phyloP scores from a whole-genome alignment of 2,888 invertebrate species.

The Thalpophila matura region DNA sequence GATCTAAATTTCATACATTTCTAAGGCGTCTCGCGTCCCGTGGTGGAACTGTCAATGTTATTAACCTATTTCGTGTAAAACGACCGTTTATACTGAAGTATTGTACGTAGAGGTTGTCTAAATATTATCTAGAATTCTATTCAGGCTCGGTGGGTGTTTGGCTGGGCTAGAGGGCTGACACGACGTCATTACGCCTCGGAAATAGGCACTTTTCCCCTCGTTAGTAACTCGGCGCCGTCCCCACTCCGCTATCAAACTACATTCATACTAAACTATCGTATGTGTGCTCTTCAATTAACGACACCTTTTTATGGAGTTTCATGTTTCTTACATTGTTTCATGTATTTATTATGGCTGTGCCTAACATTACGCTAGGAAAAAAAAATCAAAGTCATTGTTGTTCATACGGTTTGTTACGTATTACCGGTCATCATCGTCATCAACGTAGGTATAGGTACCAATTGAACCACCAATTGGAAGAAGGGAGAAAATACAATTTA shows the following conservation, averaged over 20 bases:
- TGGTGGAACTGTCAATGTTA: background rate
- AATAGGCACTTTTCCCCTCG: conserved; percentile 91
- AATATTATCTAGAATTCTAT: conserved; percentile 71
- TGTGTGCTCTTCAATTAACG: conserved; percentile 69
- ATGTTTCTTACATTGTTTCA: no score
- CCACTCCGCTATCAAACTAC: conserved; percentile 72
- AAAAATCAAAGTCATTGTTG: background rate
- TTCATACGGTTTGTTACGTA: no score
- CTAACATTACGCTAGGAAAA: no score
- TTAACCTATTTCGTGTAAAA: conserved; percentile 27
- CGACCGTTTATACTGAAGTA: conserved; percentile 27
- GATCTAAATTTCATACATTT: no score
- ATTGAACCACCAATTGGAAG: no score
- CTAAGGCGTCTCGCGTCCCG: background rate
- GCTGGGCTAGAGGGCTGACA: conserved; percentile 76
- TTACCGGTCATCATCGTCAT: no score
- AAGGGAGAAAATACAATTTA: no score
- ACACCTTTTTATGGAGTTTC: conserved; percentile 51
- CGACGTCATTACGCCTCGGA: conserved; percentile 88
- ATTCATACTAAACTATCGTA: conserved; percentile 66
- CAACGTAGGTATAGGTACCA: no score
- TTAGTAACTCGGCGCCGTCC: conserved; percentile 84
- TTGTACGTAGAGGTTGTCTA: conserved; percentile 58
- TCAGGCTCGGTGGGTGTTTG: conserved; percentile 64
- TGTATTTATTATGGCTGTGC: no score